Evolutionary conservation across 2,888 invertebrate genomes (phyloP), one percentile per base, ranked within the genome.

Genomic region (Drosophila crucigera): DNA sequence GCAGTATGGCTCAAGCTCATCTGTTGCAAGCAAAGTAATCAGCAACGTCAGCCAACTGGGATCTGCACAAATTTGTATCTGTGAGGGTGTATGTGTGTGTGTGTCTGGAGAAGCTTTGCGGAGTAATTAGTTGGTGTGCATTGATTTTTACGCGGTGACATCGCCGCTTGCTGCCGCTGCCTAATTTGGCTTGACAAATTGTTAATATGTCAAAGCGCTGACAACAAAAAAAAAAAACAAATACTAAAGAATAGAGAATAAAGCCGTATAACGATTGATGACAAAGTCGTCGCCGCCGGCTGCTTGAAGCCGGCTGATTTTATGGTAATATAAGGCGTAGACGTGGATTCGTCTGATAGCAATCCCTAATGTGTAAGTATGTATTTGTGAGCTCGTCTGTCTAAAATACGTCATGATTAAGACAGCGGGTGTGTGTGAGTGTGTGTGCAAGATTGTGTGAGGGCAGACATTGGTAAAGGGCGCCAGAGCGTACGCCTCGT

Each of bases 181-280:
- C 82, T 90, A 87, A 87, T 90, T 90, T 77, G 68, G 82, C 87
- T 73, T 90, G 90, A 85, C 80, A 90, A 87, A 89, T 87, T 89
- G 86, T 83, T 90, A 82, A 88, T 89, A 83, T 84, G 82, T 90
- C 90, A 87, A 78, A 80, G 78, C 73, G 43, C 47, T 71, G 76
- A 72, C 76, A 72, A 52, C 54, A 65, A 54, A 54, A 63, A 49
- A 11, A 39, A 52, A 50, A 41, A 14, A 33, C n/a, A 68, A 68
- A 14, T 10, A 41, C 10, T 22, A 16, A 62, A 53, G 37, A 50
- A 58, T 58, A 47, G 41, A 65, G 43, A 67, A 64, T 54, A 72
- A 76, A 59, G 80, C 64, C 54, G 49, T 55, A 50, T 43, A 47
- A 61, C 66, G 43, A 79, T 77, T 66, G 77, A 73, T 80, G 78